Base-by-base conservation (phyloP, 2,888 invertebrate species). In the Aspidapion aeneum region DNA sequence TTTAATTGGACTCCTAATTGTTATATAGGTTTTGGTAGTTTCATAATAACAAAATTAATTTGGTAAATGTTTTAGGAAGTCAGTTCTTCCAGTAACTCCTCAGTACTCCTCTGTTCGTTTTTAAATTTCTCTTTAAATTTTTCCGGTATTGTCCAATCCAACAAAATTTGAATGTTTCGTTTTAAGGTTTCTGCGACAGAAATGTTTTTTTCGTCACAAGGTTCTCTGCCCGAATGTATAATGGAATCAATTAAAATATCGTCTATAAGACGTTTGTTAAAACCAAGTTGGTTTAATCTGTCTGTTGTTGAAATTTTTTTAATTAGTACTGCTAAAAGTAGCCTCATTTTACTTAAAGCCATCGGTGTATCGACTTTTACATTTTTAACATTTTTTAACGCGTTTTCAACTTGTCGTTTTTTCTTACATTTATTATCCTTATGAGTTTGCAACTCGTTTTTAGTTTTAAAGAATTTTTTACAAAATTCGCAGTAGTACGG, bases 251-350 rank as follows among this genome's bases (percentile, higher is more conserved):
- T 82, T 1, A 94, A 83, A 1, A 94, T 88, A 68, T 93, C 90
- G 75, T 94, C 94, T 66, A 94, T 92, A 5, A 93, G 83, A 58
- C 88, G 82, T 72, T 86, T 86, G 79, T 87, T 86, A 78, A 86
- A 87, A 72, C 94, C 93, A 74, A 94, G 80, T 73, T 89, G 89
- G 66, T 88, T 87, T 55, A 94, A 83, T 73, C 89, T 87, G 70
- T 90, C 89, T n/a, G 88, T 12, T n/a, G 88, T 87, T 18, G 93
- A 93, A 68, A 94, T 93, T 79, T 90, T 90, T 72, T 92, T 92
- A 60, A 94, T 80, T 52, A 94, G 84, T 54, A 93, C 87, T 1
- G 93, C 94, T 68, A 94, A 82, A 50, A 93, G 84, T 68, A 91
- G 86, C 63, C 94, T 84, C 87, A 94, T 89, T 70, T 87, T 87